Evolutionary conservation across 30 jellyfish, hydroid and myxozoan genomes (phyloP).

Genomic region (Hydractinia echinata): DNA sequence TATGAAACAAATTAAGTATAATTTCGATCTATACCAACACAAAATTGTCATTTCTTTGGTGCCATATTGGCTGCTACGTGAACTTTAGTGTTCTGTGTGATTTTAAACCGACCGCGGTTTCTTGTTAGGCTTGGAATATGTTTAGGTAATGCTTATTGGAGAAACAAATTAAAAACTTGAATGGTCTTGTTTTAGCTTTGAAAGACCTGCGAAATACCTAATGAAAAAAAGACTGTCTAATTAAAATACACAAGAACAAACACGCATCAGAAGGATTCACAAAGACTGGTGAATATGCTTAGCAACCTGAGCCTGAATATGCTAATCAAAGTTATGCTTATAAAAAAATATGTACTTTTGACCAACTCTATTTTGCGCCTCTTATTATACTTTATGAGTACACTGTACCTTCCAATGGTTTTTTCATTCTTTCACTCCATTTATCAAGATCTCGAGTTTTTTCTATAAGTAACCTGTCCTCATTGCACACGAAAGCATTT

Average conservation of each 20-base stretch:
- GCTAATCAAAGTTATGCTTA: no score
- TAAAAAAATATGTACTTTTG: not conserved
- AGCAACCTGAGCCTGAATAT: not conserved
- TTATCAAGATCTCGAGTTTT: constrained; percentile 53
- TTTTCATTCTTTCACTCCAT: constrained; percentile 75
- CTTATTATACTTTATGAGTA: not conserved
- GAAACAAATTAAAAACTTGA: no score
- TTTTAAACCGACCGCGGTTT: no score
- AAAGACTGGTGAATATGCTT: not conserved
- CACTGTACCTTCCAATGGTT: constrained; percentile 64
- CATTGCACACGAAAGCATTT: constrained; percentile 51
- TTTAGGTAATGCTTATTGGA: no score
- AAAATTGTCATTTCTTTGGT: no score
- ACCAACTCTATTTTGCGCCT: not conserved
- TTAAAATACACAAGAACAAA: not conserved
- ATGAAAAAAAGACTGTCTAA: not conserved
- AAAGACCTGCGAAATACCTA: not conserved
- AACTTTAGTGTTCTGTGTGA: no score
- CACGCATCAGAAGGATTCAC: not conserved
- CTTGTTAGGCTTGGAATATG: no score
- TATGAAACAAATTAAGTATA: no score
- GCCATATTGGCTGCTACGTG: no score
- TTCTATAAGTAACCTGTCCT: constrained; percentile 35
- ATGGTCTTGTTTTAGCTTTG: not conserved
- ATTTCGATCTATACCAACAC: no score